Base-by-base conservation (phyloP, 2,113 vertebrate species). In the Laticauda colubrina region DNA sequence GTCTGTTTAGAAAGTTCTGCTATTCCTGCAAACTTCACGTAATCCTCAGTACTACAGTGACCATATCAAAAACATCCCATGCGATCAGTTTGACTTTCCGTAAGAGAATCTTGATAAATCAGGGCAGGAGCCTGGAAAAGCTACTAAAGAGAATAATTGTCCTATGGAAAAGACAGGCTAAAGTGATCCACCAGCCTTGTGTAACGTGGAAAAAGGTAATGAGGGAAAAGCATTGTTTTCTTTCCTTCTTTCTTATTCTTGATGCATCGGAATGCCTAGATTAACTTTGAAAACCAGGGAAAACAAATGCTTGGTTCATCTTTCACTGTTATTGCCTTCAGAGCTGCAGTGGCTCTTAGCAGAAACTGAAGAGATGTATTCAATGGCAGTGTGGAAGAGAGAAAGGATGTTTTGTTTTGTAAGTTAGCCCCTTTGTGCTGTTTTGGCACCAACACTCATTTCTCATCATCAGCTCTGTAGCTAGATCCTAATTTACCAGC, bases 291-390 rank as follows among this genome's bases (percentile, higher is more conserved):
- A 88, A 59, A 24, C 20, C 8, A 9, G 14, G 56, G 34, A 91
- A 89, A 90, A 69, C 53, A 75, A 91, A 48, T 2, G 15, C 55
- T 54, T 55, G 88, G 15, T 75, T 93, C n/a, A 34, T 89, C 57
- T 88, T 34, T 3, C 61, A 5, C 86, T 85, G 91, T 87, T 55
- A 90, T 90, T 34, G 90, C 55, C 45, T 93, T 92, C 69, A 57
- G 34, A 64, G 21, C n/a, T 14, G n/a, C 20, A 85, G 24, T 39
- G 18, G 29, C 57, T 88, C n/a, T 90, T 88, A 2, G 54, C 43
- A 61, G n/a, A 87, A 90, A 51, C 85, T 7, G 18, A 53, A 91
- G 26, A 85, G 24, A 56, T 9, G 64, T 14, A 45, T 87, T 89
- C 92, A 85, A 85, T 89, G 24, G 89, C 43, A 39, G 34, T 8